These are phyloP conservation scores for Coelinius sp. DNA, from an alignment of 2,888 invertebrate species.

Conservation along the genomic window DNA sequence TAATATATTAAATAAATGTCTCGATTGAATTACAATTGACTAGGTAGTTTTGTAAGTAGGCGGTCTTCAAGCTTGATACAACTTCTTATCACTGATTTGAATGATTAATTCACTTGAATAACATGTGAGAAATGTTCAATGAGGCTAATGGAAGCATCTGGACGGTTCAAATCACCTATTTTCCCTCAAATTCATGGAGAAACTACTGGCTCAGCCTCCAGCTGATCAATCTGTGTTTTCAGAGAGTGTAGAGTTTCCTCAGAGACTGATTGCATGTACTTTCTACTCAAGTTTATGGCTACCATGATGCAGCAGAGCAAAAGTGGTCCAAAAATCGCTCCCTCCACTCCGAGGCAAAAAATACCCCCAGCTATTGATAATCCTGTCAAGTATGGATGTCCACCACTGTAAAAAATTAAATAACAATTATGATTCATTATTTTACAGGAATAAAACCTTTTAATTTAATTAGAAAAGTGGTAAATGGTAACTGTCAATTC, in stretches of 20 bases:
- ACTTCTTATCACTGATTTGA: background rate
- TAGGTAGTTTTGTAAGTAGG: background rate
- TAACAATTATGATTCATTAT: background rate
- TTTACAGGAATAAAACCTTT: background rate
- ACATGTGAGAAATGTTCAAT: too few species aligned
- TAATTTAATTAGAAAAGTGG: background rate
- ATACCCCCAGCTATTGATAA: conserved; percentile 98
- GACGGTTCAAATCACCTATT: background rate
- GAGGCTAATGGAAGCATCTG: background rate
- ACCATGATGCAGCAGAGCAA: conserved; percentile 95
- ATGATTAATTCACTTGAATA: background rate
- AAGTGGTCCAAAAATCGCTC: conserved; percentile 96
- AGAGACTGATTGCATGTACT: conserved; percentile 72
- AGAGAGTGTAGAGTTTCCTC: conserved; percentile 72
- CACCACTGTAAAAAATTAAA: conserved; percentile 76
- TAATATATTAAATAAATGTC: background rate
- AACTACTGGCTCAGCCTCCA: conserved; percentile 33
- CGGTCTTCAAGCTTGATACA: background rate
- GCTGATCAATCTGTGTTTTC: conserved; percentile 55
- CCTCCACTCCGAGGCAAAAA: conserved; percentile 96
- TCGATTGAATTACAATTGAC: conserved; percentile 9
- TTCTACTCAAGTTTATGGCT: conserved; percentile 81
- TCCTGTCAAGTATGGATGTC: conserved; percentile 97
- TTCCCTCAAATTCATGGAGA: conserved; percentile 25
- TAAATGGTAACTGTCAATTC: too few species aligned